A percentile compares a stretch with the other conserved stretches of the same genome.
phyloP scores from a whole-genome alignment of 2,113 vertebrate genomes.

The Cryptoleucopteryx plumbea region DNA sequence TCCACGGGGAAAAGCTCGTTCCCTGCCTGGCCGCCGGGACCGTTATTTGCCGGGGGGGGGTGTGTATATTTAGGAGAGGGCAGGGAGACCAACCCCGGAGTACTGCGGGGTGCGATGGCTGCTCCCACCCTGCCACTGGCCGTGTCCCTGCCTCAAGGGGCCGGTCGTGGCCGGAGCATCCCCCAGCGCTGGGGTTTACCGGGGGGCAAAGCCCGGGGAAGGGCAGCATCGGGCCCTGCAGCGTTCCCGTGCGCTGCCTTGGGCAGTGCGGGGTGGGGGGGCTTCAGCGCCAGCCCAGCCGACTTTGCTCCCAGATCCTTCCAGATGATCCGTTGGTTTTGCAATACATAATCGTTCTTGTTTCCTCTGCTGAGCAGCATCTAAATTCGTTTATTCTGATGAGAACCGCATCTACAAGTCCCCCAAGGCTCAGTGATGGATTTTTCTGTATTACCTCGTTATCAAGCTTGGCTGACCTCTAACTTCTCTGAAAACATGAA shows the following conservation, averaged over 20 bases:
- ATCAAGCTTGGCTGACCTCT: constrained; percentile 61
- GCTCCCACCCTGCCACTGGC: background rate
- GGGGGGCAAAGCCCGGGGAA: background rate
- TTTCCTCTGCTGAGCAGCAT: background rate
- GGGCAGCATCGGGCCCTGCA: background rate
- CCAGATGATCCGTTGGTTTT: background rate
- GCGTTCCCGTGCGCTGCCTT: background rate
- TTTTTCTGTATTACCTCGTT: constrained; percentile 59
- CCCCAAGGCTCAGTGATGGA: constrained; percentile 43
- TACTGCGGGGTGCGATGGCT: background rate
- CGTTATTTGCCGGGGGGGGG: background rate
- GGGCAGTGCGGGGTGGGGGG: background rate
- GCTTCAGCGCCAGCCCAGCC: background rate
- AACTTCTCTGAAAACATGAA: constrained; percentile 42
- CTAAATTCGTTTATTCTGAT: constrained; percentile 34
- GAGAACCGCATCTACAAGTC: background rate
- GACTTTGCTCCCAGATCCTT: background rate
- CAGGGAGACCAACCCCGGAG: background rate
- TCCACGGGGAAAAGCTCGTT: background rate
- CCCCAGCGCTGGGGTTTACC: background rate
- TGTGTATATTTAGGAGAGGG: background rate
- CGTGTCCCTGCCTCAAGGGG: background rate
- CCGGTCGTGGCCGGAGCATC: background rate
- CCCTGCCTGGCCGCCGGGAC: background rate
- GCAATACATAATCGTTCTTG: background rate